Conservation (phyloP, 2,797 vertebrate species). For the Okamejei kenojei region DNA sequence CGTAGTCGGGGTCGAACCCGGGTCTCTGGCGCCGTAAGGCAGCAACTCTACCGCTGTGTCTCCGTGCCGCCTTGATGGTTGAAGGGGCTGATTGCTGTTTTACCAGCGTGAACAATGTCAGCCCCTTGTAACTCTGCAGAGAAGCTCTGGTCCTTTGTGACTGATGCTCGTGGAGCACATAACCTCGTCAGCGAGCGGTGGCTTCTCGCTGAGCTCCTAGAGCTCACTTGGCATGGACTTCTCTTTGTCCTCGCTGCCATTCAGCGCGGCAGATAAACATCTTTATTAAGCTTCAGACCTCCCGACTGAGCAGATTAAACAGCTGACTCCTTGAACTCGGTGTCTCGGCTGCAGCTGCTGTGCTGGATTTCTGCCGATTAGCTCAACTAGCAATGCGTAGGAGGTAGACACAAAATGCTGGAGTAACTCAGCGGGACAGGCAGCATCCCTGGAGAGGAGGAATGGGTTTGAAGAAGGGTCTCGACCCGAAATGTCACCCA, state of each 20-base stretch:
- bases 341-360: conserved; percentile 6
- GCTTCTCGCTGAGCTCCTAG: neutral
- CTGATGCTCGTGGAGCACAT: neutral
- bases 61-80: too few relatives aligned
- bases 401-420: too few relatives aligned
- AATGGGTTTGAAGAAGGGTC: too few relatives aligned
- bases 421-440: too few relatives aligned
- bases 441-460: too few relatives aligned
- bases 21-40: too few relatives aligned
- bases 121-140: neutral
- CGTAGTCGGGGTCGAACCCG: too few relatives aligned
- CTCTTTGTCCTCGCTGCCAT: neutral
- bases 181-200: neutral
- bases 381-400: neutral
- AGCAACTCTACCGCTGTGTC: too few relatives aligned
- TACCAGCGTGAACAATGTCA: neutral
- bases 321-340: neutral
- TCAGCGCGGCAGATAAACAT: neutral
- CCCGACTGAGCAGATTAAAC: neutral
- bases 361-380: neutral
- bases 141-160: neutral
- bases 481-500: too few relatives aligned
- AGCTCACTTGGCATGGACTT: neutral
- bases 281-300: neutral
- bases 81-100: neutral